Evolutionary conservation across 2,113 vertebrate species (phyloP), one percentile per base, ranked within the genome.

Genomic region (Todiramphus chloris): DNA sequence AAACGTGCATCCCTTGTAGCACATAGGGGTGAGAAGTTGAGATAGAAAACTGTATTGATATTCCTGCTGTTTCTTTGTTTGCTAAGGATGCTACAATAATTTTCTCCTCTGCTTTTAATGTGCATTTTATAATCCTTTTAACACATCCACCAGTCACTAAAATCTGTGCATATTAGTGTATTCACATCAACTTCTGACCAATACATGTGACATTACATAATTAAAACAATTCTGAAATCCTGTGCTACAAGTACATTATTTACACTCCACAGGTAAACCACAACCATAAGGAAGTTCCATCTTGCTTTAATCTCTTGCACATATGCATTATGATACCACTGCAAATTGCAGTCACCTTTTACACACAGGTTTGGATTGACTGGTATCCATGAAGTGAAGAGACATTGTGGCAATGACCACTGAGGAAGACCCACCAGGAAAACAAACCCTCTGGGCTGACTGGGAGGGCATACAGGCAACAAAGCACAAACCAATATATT

Each of bases 351-450:
- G 44, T 13, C n/a, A 60, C 35, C n/a, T 66, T 53, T 66, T 8
- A 60, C 30, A 35, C 7, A 12, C 23, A 27, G 27, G 31, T 37
- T 56, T 30, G 55, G 23, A 11, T 8, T 13, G 9, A 23, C 19
- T 20, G 33, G 46, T 37, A 16, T 5, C 41, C 24, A 14, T 28
- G 17, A 64, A 64, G 20, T 3, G 27, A 31, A 66, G 19, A 31
- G 23, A 68, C 12, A 11, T 31, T 4, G 5, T 30, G 16, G 23
- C 0, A 0, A 56, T 13, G 28, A 50, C 48, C 31, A 20, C 41
- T 2, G 17, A 46, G 16, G 43, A 73, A 74, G 31, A 79, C 14
- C 10, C 55, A 41, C 33, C 37, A 58, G 60, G 19, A 55, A 56
- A 68, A 87, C 19, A 87, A 23, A 46, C 28, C 41, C 20, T 28